These are phyloP conservation scores for Orchestia grillus DNA, from an alignment of 1,140 invertebrate species.

Conservation along the genomic window DNA sequence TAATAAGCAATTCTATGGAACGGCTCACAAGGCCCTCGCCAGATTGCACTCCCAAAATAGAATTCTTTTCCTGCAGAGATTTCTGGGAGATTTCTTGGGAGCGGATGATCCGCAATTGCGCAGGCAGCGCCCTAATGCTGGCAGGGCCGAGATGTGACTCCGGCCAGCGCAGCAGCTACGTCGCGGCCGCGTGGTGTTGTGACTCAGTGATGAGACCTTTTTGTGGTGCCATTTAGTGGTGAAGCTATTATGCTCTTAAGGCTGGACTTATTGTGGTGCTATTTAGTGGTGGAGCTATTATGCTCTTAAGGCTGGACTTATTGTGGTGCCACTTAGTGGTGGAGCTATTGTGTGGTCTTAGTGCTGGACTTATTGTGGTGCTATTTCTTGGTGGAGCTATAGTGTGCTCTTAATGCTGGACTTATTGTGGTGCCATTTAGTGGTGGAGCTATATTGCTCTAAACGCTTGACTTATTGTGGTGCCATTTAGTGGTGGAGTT, in stretches of 20 bases:
- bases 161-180: neutral
- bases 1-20: slow-evolving; percentile 34
- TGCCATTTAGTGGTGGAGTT: neutral
- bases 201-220: neutral
- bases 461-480: too few species aligned
- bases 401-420: too few species aligned
- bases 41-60: slow-evolving; percentile 11
- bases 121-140: neutral
- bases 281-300: neutral
- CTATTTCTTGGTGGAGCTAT: too few species aligned
- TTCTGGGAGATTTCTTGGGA: slow-evolving; percentile 34
- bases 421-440: too few species aligned
- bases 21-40: neutral
- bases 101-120: slow-evolving; percentile 24
- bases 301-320: neutral
- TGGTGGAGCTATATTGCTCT: too few species aligned
- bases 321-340: neutral
- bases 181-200: neutral
- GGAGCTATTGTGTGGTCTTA: neutral
- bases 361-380: too few species aligned
- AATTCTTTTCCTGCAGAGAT: neutral
- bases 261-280: neutral
- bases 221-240: neutral
- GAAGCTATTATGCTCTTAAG: neutral
- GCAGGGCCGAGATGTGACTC: neutral